phyloP scores from a whole-genome alignment of 92 coral and sea anemone species.

The Actinostola sp. region DNA sequence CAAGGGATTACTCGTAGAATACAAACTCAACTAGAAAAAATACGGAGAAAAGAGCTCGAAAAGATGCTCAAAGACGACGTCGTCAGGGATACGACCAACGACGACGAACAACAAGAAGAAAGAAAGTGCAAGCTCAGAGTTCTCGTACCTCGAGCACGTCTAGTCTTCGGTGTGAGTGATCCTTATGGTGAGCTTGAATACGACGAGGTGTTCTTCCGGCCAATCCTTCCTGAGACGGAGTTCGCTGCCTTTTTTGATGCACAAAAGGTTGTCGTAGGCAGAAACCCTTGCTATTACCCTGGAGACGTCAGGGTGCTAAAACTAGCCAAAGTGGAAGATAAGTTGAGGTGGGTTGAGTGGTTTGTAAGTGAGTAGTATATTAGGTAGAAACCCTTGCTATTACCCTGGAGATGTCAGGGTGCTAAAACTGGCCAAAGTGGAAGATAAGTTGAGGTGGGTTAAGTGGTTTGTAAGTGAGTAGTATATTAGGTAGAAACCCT shows the following conservation, averaged over 20 bases:
- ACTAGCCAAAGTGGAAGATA: constrained; percentile 36
- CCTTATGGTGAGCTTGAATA: constrained; percentile 55
- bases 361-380: no score
- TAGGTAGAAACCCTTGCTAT: no score
- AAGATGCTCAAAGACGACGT: constrained; percentile 19
- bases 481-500: no score
- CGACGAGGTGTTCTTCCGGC: constrained; percentile 70
- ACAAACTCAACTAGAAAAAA: constrained; percentile 1
- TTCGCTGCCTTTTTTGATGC: not conserved
- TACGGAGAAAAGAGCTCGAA: constrained; percentile 12
- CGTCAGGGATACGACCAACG: not conserved
- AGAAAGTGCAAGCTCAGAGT: constrained; percentile 25
- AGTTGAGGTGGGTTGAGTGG: constrained; percentile 9
- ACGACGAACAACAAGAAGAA: not conserved
- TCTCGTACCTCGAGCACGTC: constrained; percentile 61
- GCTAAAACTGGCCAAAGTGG: no score
- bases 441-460: no score
- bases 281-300: constrained; percentile 67
- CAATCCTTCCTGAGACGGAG: constrained; percentile 53
- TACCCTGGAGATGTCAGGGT: no score
- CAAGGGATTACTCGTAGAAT: not conserved
- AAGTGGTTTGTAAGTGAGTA: no score
- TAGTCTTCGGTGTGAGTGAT: constrained; percentile 72
- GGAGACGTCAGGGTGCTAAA: constrained; percentile 67
- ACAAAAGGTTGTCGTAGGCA: constrained; percentile 44